Base-by-base conservation (phyloP, 1,140 invertebrate species). In the Sarcophaga bullata region DNA sequence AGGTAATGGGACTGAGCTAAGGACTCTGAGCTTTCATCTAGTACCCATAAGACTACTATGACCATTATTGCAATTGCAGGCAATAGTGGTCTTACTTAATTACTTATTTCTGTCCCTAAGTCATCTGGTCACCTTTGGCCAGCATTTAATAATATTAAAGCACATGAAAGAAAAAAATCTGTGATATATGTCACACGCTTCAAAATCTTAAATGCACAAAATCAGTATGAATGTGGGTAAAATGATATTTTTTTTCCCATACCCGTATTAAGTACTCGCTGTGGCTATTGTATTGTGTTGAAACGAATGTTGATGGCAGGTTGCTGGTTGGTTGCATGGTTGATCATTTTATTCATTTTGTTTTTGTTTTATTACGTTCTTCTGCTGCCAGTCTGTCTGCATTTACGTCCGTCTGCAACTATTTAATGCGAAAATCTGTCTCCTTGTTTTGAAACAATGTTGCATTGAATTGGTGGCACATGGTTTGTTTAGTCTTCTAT, bases 171-270 rank as follows among this genome's bases (percentile, higher is more conserved):
- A 52, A 19, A 68, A 68, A 25, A 19, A 6, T 5, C n/a, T n/a
- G 17, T 68, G 62, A 68, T 68, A 68, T 19, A 68, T 68, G 62
- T 68, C 62, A 68, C 62, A 68, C 62, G 62, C 62, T 68, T 58
- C 54, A 13, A 58, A 58, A 58, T 58, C 62, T 68, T 68, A 68
- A 68, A 68, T 68, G n/a, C 62, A 68, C 3, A 4, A 62, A 62
- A 62, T 13, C 8, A 62, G 17, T 0, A 8, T 17, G 62, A 17
- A 68, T 68, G 62, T 68, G 62, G 62, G 62, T 68, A 68, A 68
- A 68, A 68, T 68, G 62, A 68, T 68, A 68, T 68, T 68, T 10
- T 68, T 37, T 68, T 68, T 68, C 62, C 62, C 62, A 68, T 19
- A 19, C n/a, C 17, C 17, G 62, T 68, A 58, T 58, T 58, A 58